A percentile compares a stretch with the other conserved stretches of the same genome.
phyloP scores from a whole-genome alignment of 2,888 invertebrate genomes.

The Salticus scenicus region DNA sequence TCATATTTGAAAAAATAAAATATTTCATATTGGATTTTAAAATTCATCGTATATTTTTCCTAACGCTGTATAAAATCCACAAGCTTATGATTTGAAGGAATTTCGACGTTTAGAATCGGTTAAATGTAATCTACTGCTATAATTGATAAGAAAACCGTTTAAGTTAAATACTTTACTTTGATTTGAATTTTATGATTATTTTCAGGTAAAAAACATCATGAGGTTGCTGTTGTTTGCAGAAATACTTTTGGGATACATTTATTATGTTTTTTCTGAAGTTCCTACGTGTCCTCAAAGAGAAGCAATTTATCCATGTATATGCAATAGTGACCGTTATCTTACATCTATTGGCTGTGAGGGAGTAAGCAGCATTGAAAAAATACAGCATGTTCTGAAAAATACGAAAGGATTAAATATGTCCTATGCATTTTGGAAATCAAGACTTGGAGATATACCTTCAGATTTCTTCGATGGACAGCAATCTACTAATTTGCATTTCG shows the following conservation, averaged over 20 bases:
- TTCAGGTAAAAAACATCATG: too few relatives aligned
- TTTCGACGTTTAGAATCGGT: too few relatives aligned
- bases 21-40: too few relatives aligned
- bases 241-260: background rate
- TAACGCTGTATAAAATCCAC: too few relatives aligned
- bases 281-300: conserved; percentile 35
- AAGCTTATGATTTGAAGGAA: too few relatives aligned
- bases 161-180: too few relatives aligned
- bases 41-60: too few relatives aligned
- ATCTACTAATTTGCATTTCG: conserved; percentile 40
- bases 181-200: too few relatives aligned
- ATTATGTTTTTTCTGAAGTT: background rate
- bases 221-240: background rate
- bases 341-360: conserved; percentile 37
- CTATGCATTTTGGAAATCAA: conserved; percentile 36
- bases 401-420: conserved; percentile 42
- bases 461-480: conserved; percentile 46
- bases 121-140: too few relatives aligned
- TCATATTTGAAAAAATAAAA: too few relatives aligned
- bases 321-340: conserved; percentile 24
- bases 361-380: background rate
- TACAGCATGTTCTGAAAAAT: conserved; percentile 31
- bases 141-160: too few relatives aligned
- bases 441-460: conserved; percentile 44
- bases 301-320: conserved; percentile 43